Base-by-base conservation (phyloP, 2,113 vertebrate genomes). In the Tretioscincus oriximinensis region DNA sequence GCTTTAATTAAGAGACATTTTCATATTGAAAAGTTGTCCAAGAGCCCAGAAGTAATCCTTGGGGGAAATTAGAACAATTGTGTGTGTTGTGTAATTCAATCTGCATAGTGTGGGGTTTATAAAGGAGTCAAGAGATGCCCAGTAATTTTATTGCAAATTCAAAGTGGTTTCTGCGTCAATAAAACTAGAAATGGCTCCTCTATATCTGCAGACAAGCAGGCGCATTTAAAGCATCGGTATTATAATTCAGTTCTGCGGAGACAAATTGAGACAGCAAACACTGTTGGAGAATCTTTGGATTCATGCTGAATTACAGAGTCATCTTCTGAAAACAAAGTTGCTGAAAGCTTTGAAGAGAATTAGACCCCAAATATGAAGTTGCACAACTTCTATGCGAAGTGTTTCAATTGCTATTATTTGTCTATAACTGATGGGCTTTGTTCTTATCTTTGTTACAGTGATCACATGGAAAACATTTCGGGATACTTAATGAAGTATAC, bases 401-500 rank as follows among this genome's bases (percentile, higher is more conserved):
- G 16, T 47, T 84, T 71, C 3, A 20, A 63, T 35, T 73, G 73
- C 31, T 12, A 80, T 76, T 71, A n/a, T 85, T 81, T 85, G 11
- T 1, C 87, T 45, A 85, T 81, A 14, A 67, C 72, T 92, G 22
- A 94, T 49, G 83, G 58, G 10, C 81, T 90, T 73, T 93, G 1
- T 76, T 88, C 61, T 77, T 78, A 54, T 83, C 84, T 77, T 84
- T 89, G 68, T 71, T 81, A 70, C 87, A 99, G 98, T 87, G 98
- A 99, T 87, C 97, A 99, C 92, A 99, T 99, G 98, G 98, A 99
- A 93, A 99, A 97, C 88, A 97, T 99, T 70, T 96, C 90, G 78
- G 98, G 98, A 31, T 99, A 99, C 89, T 91, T 99, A 88, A 99
- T 98, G 98, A 99, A 99, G 88, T 99, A 99, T 66, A 99, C 98